These are phyloP conservation scores for Condylostylus longicornis DNA, from an alignment of 1,140 invertebrate species.

Conservation along the genomic window DNA sequence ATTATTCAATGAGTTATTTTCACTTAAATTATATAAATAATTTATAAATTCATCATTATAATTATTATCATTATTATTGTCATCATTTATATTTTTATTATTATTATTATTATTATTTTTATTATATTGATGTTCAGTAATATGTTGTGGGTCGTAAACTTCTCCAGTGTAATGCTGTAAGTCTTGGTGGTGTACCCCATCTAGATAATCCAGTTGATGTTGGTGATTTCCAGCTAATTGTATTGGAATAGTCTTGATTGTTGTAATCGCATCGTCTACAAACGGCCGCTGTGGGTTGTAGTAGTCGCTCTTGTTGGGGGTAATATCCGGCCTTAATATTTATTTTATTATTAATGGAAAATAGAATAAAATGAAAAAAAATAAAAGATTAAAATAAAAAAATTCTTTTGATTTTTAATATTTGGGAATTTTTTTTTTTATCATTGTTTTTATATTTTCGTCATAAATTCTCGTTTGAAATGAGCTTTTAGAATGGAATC, in stretches of 20 bases:
- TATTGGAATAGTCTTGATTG: constrained; percentile 6
- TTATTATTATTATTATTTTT: constrained; percentile 10
- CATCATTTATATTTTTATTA: too few relatives aligned
- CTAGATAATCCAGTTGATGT: neutral
- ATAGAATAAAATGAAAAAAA: constrained; percentile 3
- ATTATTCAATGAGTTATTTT: too few relatives aligned
- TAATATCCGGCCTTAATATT: constrained; percentile 28
- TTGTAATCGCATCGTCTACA: constrained; percentile 24
- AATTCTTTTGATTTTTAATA: too few relatives aligned
- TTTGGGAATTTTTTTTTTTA: too few relatives aligned
- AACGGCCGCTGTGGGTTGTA: constrained; percentile 32
- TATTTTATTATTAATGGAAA: constrained; percentile 2
- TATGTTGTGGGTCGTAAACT: constrained; percentile 24
- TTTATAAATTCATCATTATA: too few relatives aligned
- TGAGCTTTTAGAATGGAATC: too few relatives aligned
- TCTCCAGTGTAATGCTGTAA: constrained; percentile 28
- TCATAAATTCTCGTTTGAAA: too few relatives aligned
- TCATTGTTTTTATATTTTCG: too few relatives aligned
- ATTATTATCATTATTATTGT: too few relatives aligned
- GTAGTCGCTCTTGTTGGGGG: constrained; percentile 33
- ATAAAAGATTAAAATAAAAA: constrained; percentile 1
- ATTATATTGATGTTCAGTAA: constrained; percentile 17
- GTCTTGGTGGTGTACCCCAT: constrained; percentile 31
- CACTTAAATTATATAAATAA: too few relatives aligned
- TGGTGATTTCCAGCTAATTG: neutral